A percentile compares a stretch with the other conserved stretches of the same genome.
Evolutionary conservation across 1,140 invertebrate genomes (phyloP).

Genomic region (Hesperophylax magnus): DNA sequence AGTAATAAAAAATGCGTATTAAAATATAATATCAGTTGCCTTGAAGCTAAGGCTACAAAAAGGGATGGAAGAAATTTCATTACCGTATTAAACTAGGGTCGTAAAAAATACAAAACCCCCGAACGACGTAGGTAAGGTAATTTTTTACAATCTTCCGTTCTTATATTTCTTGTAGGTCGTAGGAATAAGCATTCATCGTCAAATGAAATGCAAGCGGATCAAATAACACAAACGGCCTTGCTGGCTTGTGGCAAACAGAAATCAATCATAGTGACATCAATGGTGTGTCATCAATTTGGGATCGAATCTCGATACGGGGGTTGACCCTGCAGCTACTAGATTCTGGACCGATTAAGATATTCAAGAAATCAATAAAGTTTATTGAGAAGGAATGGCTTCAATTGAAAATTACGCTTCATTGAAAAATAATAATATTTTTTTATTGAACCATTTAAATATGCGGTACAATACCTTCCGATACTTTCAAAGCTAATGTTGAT

Average conservation of each 20-base stretch:
- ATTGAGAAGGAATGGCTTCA: background rate
- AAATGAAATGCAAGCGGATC: background rate
- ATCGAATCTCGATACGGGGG: constrained; percentile 3
- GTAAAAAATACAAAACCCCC: too few relatives aligned
- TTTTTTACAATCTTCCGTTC: too few relatives aligned
- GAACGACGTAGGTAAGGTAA: too few relatives aligned
- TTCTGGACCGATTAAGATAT: constrained; percentile 18
- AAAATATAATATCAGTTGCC: too few relatives aligned
- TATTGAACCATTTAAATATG: background rate
- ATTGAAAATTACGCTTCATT: background rate
- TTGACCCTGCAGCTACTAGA: background rate
- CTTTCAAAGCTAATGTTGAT: too few relatives aligned
- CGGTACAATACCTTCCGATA: too few relatives aligned
- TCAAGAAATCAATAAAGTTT: constrained; percentile 10
- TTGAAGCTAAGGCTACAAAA: too few relatives aligned
- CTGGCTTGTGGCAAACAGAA: background rate
- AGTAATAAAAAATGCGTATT: too few relatives aligned
- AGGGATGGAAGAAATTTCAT: too few relatives aligned
- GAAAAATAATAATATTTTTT: background rate
- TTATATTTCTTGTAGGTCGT: background rate
- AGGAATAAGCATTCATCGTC: background rate
- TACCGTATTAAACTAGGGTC: too few relatives aligned
- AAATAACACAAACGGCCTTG: background rate
- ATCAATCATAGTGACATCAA: constrained; percentile 19
- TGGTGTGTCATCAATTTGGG: constrained; percentile 2